A percentile compares a stretch with the other conserved stretches of the same genome.
These are phyloP conservation scores for Cetoscarus ocellatus DNA, from an alignment of 2,797 vertebrate genomes.

Conservation along the genomic window DNA sequence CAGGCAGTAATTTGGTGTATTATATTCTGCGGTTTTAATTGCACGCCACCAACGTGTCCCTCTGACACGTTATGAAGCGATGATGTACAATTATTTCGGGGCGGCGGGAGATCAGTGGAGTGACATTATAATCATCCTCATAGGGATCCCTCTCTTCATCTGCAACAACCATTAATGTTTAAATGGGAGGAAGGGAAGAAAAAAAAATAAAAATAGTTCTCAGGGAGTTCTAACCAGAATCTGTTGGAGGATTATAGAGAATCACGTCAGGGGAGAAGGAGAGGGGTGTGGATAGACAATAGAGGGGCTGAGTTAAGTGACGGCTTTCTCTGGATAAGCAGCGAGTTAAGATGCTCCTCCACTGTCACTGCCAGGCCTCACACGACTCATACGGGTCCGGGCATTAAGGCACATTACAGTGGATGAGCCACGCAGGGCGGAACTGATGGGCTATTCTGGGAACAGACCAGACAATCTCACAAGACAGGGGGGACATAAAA, in stretches of 20 bases:
- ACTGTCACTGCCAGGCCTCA: conserved; percentile 83
- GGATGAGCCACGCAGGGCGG: conserved; percentile 83
- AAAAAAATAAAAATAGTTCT: conserved; percentile 88
- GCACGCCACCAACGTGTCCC: conserved; percentile 96
- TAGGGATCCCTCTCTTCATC: conserved; percentile 94
- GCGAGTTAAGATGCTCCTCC: conserved; percentile 81
- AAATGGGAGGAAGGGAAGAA: conserved; percentile 74
- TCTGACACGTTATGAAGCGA: conserved; percentile 99
- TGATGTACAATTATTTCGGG: conserved; percentile 99
- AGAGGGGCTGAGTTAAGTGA: conserved; percentile 83
- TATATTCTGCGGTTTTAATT: conserved; percentile 99
- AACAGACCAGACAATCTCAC: conserved; percentile 81
- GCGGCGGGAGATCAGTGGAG: conserved; percentile 97
- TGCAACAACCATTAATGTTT: conserved; percentile 95
- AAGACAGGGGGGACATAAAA: conserved; percentile 83
- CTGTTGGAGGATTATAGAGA: conserved; percentile 88
- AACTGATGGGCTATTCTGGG: conserved; percentile 86
- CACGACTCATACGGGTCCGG: conserved; percentile 78
- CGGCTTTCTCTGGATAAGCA: conserved; percentile 85
- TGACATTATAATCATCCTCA: conserved; percentile 99
- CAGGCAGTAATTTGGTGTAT: conserved; percentile 99
- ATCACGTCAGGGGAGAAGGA: conserved; percentile 80
- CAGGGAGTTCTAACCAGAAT: conserved; percentile 91
- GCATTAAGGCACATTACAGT: conserved; percentile 86
- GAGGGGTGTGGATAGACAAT: conserved; percentile 80